Evolutionary conservation across 1,140 invertebrate genomes (phyloP).

Genomic region (Macrosteles quadrilineatus): DNA sequence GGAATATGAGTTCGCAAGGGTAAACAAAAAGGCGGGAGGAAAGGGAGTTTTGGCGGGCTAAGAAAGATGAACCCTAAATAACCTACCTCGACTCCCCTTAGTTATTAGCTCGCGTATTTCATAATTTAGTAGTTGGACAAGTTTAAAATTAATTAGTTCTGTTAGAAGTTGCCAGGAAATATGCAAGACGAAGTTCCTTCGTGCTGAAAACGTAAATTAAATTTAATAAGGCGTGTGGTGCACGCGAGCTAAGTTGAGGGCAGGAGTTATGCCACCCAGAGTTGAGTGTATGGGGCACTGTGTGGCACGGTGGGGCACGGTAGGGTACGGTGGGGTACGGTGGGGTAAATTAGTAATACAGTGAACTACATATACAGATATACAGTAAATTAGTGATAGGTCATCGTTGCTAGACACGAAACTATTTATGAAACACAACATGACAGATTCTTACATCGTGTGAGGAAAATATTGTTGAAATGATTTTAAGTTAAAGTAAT

Average conservation of each 20-base stretch:
- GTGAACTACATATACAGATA: too few species aligned
- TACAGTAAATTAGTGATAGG: too few species aligned
- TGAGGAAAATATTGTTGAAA: too few species aligned
- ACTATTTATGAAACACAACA: too few species aligned
- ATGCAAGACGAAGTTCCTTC: slow-evolving; percentile 14
- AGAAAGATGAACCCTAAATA: slow-evolving; percentile 29
- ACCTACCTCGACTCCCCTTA: slow-evolving; percentile 4
- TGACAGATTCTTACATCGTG: too few species aligned
- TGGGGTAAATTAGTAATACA: too few species aligned
- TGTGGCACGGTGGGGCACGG: too few species aligned
- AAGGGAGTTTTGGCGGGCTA: not conserved
- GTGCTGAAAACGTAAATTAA: slow-evolving; percentile 23
- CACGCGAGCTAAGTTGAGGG: not conserved
- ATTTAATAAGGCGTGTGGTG: slow-evolving; percentile 14
- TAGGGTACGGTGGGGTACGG: too few species aligned
- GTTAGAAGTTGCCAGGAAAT: slow-evolving; percentile 25
- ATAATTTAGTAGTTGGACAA: slow-evolving; percentile 30
- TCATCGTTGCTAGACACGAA: too few species aligned
- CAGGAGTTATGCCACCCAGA: too few species aligned
- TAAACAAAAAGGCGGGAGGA: not conserved
- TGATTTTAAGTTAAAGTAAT: too few species aligned
- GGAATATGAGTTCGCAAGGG: not conserved
- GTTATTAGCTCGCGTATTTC: slow-evolving; percentile 26
- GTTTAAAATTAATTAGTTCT: slow-evolving; percentile 33
- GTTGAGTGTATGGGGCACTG: too few species aligned